phyloP scores from a whole-genome alignment of 2,888 invertebrate species.

The Scaptomyza polygonia region DNA sequence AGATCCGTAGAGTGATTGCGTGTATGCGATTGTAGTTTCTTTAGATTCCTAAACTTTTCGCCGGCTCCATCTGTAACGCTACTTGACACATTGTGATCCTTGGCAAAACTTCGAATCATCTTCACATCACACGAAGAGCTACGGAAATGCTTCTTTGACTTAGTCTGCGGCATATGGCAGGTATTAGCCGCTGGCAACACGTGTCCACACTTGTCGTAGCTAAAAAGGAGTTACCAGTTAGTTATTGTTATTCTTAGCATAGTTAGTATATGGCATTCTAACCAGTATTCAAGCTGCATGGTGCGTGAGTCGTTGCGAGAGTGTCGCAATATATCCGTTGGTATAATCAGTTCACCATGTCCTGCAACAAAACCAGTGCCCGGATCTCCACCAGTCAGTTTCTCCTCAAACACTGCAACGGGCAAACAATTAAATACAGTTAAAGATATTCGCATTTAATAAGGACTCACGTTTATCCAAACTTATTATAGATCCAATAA shows the following conservation, averaged over 20 bases:
- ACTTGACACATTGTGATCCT: slow-evolving; percentile 76
- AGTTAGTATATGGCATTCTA: slow-evolving; percentile 45
- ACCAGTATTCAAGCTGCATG: slow-evolving; percentile 87
- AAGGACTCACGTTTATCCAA: slow-evolving; percentile 90
- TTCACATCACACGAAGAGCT: slow-evolving; percentile 84
- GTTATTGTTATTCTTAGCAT: not conserved
- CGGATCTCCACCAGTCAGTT: slow-evolving; percentile 85
- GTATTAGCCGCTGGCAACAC: slow-evolving; percentile 60
- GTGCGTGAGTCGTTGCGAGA: slow-evolving; percentile 88
- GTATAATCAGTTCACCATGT: slow-evolving; percentile 80
- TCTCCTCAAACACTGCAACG: slow-evolving; percentile 90
- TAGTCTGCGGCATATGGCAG: slow-evolving; percentile 79
- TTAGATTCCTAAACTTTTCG: slow-evolving; percentile 81
- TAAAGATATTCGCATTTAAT: not conserved
- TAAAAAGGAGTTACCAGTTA: slow-evolving; percentile 27
- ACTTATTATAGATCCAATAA: slow-evolving; percentile 93
- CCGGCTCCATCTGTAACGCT: slow-evolving; percentile 58
- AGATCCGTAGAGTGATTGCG: slow-evolving; percentile 85
- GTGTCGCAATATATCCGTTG: slow-evolving; percentile 84
- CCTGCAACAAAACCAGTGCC: slow-evolving; percentile 78
- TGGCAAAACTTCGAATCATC: slow-evolving; percentile 83
- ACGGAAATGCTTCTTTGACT: slow-evolving; percentile 84
- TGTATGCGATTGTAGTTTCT: slow-evolving; percentile 83
- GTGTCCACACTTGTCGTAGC: slow-evolving; percentile 83
- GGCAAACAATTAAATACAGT: slow-evolving; percentile 67